These are phyloP conservation scores for Eumerus sabulonum DNA, from an alignment of 2,888 invertebrate genomes.

Conservation along the genomic window DNA sequence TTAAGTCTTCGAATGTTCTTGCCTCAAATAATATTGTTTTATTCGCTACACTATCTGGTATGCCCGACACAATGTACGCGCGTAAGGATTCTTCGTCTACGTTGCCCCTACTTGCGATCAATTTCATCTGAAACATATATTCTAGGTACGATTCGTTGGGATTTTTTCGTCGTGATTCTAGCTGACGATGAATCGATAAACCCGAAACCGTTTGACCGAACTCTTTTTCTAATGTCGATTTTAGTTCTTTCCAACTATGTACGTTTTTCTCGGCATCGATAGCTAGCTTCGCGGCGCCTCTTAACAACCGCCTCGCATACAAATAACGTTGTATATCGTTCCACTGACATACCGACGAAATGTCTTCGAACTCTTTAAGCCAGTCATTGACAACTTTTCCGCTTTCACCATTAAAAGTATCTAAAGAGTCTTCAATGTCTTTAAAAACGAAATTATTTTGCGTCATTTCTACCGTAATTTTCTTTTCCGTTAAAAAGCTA, in stretches of 20 bases:
- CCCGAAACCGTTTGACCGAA: conserved; percentile 5
- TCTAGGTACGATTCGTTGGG: conserved; percentile 14
- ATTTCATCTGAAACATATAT: conserved; percentile 25
- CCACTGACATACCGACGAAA: conserved; percentile 20
- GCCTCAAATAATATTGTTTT: conserved; percentile 28
- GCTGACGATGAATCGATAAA: conserved; percentile 21
- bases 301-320: conserved; percentile 22
- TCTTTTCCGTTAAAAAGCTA: background rate
- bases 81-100: conserved; percentile 33
- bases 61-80: conserved; percentile 31
- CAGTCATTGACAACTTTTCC: conserved; percentile 8
- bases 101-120: conserved; percentile 28
- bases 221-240: conserved; percentile 11
- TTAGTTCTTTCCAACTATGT: conserved; percentile 18
- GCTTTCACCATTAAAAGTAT: conserved; percentile 40
- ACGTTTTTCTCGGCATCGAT: conserved; percentile 20
- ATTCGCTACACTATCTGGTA: conserved; percentile 25
- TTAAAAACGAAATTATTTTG: conserved; percentile 43
- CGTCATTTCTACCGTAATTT: conserved; percentile 18
- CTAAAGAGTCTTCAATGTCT: conserved; percentile 40
- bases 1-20: conserved; percentile 21
- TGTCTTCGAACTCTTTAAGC: conserved; percentile 21
- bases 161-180: conserved; percentile 23
- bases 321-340: conserved; percentile 29
- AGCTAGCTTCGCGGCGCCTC: conserved; percentile 37